Conservation (phyloP, 2,888 invertebrate species). For the Mesodorylaimus sp. region DNA sequence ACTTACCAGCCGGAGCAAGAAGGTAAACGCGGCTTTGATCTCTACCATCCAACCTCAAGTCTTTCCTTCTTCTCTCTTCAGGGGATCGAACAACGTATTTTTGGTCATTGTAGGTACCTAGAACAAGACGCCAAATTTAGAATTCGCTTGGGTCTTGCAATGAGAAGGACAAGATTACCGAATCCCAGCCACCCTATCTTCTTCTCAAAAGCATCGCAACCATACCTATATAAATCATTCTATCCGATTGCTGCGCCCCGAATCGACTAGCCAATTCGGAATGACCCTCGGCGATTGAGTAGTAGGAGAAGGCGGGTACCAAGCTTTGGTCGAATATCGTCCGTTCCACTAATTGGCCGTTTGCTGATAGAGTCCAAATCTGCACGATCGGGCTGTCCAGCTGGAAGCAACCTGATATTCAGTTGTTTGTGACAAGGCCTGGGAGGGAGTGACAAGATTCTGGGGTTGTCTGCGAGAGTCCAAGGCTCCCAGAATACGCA, state of each 20-base stretch:
- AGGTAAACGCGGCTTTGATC: neutral
- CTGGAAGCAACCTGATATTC: too few relatives aligned
- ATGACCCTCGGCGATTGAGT: neutral
- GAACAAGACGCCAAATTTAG: neutral
- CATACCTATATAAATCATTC: neutral
- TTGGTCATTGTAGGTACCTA: conserved; percentile 10
- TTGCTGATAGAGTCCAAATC: conserved; percentile 5
- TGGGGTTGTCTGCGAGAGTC: too few relatives aligned
- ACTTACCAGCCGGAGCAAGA: conserved; percentile 2
- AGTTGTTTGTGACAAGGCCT: too few relatives aligned
- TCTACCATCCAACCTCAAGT: neutral
- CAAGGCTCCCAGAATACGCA: too few relatives aligned
- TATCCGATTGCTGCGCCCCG: neutral
- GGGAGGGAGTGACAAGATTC: too few relatives aligned
- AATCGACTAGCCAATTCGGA: neutral
- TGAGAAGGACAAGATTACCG: too few relatives aligned
- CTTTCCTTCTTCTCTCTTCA: conserved; percentile 2
- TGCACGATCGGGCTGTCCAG: conserved; percentile 8
- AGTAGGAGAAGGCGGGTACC: neutral
- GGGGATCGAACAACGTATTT: conserved; percentile 11
- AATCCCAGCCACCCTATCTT: too few relatives aligned
- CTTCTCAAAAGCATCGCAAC: neutral
- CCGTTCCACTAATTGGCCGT: neutral
- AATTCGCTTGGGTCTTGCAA: neutral
- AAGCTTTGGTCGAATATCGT: neutral